phyloP scores from a whole-genome alignment of 2,113 vertebrate species.

The Rhea americana region DNA sequence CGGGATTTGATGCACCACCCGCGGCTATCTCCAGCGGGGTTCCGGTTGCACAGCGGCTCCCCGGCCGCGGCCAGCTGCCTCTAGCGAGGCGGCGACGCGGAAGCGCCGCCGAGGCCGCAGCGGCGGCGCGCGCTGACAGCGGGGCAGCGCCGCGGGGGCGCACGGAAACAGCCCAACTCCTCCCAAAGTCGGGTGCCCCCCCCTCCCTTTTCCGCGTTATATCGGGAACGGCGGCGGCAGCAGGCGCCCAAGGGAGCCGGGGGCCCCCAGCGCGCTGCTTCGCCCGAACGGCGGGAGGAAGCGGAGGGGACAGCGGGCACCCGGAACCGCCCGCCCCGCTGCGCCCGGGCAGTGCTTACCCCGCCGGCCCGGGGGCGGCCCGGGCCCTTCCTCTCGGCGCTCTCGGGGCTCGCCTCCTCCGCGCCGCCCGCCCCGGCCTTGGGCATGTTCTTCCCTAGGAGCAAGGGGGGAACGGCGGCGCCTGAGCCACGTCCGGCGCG shows the following conservation, averaged over 20 bases:
- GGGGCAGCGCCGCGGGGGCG: background rate
- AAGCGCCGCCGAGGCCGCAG: background rate
- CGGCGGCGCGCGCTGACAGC: background rate
- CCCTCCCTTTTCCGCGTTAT: rapidly evolving
- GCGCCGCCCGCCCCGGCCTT: conserved; percentile 66
- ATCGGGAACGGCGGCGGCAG: rapidly evolving
- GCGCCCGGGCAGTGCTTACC: conserved; percentile 73
- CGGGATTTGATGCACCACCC: background rate
- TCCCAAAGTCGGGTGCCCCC: background rate
- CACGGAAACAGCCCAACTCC: background rate
- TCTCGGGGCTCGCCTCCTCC: conserved; percentile 68
- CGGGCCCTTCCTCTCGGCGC: conserved; percentile 66
- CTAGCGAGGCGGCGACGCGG: background rate
- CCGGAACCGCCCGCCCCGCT: background rate
- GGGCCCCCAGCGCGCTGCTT: rapidly evolving
- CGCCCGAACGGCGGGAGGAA: background rate
- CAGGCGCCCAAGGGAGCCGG: background rate
- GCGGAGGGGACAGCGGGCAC: background rate
- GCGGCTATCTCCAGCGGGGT: rapidly evolving
- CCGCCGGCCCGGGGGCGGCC: conserved; percentile 83
- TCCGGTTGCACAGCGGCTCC: background rate
- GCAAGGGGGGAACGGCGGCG: conserved; percentile 43
- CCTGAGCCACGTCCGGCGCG: conserved; percentile 54
- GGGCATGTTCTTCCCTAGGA: conserved; percentile 86
- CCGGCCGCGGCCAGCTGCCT: background rate